Evolutionary conservation across 1,140 invertebrate species (phyloP), one percentile per base, ranked within the genome.

Genomic region (Elymnias hypermnestra): DNA sequence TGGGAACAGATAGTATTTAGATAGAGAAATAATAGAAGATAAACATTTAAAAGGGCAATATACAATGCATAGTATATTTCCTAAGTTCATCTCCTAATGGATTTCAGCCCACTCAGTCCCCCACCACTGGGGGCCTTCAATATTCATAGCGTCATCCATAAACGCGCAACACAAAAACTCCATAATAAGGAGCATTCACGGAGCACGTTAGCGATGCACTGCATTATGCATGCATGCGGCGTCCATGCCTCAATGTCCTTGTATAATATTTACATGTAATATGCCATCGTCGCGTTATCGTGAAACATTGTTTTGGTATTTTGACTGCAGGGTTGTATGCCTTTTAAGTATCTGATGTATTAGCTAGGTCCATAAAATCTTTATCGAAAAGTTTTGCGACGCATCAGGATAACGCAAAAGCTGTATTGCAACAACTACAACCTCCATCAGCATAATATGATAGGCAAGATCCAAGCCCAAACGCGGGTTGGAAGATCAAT

Each of bases 221-320:
- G 9, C 10, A 29, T 29, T 29, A 29, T 29, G 26, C 26, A 29
- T 29, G 26, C 26, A 29, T 29, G 26, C 26, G 8, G 23, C 23
- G 26, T 29, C 10, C 26, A 29, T 13, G 26, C 26, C 26, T 29
- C 26, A 29, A 29, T 29, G 26, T 29, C 10, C 26, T 13, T 29
- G 26, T n/a, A n/a, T n/a, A n/a, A n/a, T 6, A 29, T 29, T 29
- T 29, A 12, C 26, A 29, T 29, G 26, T 29, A 29, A 29, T 29
- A 29, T 29, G 26, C 9, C 8, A 29, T 29, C 13, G 10, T 29
- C 10, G 13, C 26, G 9, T 29, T 29, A 29, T 12, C 26, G 26
- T 29, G 10, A 10, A 29, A 13, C 26, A 4, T 12, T 29, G 26
- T 29, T 29, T 29, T 29, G 26, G 26, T 29, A 29, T 29, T 29